A percentile compares a stretch with the other conserved stretches of the same genome.
phyloP scores from a whole-genome alignment of 2,888 invertebrate species.

The Drosophila fulvimacula region DNA sequence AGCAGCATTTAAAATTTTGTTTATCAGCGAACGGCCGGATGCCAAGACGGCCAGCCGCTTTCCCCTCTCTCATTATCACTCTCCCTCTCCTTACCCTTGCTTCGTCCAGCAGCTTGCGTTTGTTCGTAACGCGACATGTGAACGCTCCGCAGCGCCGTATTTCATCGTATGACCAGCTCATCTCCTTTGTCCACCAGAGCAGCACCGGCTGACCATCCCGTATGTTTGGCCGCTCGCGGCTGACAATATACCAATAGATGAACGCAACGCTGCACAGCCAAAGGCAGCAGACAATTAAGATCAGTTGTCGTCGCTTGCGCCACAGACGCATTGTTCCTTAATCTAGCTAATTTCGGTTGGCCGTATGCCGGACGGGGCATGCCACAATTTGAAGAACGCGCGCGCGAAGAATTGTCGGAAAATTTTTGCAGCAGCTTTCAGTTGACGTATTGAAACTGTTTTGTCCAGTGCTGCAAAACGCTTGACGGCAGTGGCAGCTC shows the following conservation, averaged over 20 bases:
- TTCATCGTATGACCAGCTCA: constrained; percentile 49
- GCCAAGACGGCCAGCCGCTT: neutral
- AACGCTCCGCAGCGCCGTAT: constrained; percentile 47
- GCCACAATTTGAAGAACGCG: constrained; percentile 39
- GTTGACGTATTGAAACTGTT: constrained; percentile 6
- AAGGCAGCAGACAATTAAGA: constrained; percentile 18
- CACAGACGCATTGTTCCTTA: constrained; percentile 40
- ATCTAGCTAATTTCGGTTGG: neutral
- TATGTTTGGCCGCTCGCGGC: neutral
- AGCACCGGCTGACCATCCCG: constrained; percentile 23
- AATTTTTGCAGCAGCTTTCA: constrained; percentile 4
- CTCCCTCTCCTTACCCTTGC: constrained; percentile 38
- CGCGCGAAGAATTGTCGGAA: constrained; percentile 22
- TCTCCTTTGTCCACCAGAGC: constrained; percentile 61
- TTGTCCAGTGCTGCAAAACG: constrained; percentile 39
- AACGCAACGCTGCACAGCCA: constrained; percentile 40
- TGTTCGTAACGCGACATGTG: constrained; percentile 57
- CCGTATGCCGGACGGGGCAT: neutral
- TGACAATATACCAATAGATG: constrained; percentile 27
- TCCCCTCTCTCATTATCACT: neutral
- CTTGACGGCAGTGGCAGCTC: neutral
- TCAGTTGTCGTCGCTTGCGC: constrained; percentile 23
- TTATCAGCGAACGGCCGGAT: constrained; percentile 26
- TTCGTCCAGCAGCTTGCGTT: constrained; percentile 23
- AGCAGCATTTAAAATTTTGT: neutral